Evolutionary conservation across 2,888 invertebrate species (phyloP).

Genomic region (Prosapia bicincta): DNA sequence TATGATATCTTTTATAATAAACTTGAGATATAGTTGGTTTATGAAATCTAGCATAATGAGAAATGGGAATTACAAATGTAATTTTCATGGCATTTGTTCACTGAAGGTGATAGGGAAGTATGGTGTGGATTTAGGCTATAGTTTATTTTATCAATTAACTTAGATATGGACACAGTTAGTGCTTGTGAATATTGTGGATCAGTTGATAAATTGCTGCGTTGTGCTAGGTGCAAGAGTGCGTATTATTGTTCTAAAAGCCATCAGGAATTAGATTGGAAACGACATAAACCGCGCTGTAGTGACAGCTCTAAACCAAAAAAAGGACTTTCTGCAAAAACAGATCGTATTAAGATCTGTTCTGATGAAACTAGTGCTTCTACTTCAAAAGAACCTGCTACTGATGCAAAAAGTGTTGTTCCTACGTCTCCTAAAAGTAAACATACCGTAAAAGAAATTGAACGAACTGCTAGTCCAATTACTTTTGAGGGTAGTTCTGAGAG

Average conservation of each 20-base stretch:
- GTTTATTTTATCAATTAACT: background rate
- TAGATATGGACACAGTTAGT: constrained; percentile 30
- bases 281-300: constrained; percentile 55
- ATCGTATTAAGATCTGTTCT: background rate
- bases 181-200: constrained; percentile 53
- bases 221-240: constrained; percentile 67
- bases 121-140: background rate
- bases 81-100: background rate
- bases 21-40: background rate
- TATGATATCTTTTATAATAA: no score
- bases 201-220: constrained; percentile 61
- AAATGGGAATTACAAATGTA: background rate
- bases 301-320: constrained; percentile 8
- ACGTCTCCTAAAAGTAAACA: background rate
- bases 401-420: constrained; percentile 6
- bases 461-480: constrained; percentile 22
- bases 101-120: constrained; percentile 19
- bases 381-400: background rate
- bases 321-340: background rate
- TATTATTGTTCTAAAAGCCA: constrained; percentile 79
- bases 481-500: constrained; percentile 60
- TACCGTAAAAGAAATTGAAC: background rate
- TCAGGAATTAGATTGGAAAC: constrained; percentile 75
- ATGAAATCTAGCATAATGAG: background rate
- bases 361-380: background rate